Percentiles rank a stretch among this genome's conserved stretches.
These are phyloP conservation scores for Malurus melanocephalus DNA, from an alignment of 2,113 vertebrate genomes.

Conservation along the genomic window DNA sequence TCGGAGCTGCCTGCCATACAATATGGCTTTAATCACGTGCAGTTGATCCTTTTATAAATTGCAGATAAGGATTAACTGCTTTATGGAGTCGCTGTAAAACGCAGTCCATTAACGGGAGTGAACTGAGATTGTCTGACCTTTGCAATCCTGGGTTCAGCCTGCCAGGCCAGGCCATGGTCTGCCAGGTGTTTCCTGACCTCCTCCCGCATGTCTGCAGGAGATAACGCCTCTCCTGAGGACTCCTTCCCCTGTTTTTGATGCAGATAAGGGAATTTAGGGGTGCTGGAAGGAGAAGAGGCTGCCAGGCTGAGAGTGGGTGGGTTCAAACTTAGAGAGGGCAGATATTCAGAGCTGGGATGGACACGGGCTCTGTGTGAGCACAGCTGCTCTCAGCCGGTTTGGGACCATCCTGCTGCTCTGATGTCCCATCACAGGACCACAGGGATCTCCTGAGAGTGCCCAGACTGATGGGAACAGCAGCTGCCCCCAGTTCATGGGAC, in stretches of 20 bases:
- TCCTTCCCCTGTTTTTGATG: background rate
- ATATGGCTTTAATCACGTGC: background rate
- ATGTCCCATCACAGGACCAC: background rate
- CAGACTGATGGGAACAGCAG: background rate
- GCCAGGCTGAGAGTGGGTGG: background rate
- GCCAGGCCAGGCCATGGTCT: background rate
- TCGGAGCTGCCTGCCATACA: background rate
- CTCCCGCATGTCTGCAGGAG: background rate
- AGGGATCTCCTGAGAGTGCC: background rate
- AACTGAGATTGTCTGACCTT: background rate
- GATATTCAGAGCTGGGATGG: background rate
- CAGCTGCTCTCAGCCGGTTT: background rate
- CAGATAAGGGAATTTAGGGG: background rate
- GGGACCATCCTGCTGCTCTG: background rate
- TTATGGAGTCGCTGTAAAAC: background rate
- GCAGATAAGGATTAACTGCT: conserved; percentile 28
- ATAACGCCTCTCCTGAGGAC: background rate
- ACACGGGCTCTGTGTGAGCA: background rate
- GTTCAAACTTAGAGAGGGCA: background rate
- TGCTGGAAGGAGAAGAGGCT: background rate
- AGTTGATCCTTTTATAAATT: background rate
- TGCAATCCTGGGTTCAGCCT: background rate
- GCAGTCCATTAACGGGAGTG: background rate
- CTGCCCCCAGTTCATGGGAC: background rate
- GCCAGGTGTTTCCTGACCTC: background rate